Percentiles rank a stretch among this genome's conserved stretches.
Evolutionary conservation across 2,888 invertebrate genomes (phyloP).

Genomic region (Imbricaverruca yamaguchii): DNA sequence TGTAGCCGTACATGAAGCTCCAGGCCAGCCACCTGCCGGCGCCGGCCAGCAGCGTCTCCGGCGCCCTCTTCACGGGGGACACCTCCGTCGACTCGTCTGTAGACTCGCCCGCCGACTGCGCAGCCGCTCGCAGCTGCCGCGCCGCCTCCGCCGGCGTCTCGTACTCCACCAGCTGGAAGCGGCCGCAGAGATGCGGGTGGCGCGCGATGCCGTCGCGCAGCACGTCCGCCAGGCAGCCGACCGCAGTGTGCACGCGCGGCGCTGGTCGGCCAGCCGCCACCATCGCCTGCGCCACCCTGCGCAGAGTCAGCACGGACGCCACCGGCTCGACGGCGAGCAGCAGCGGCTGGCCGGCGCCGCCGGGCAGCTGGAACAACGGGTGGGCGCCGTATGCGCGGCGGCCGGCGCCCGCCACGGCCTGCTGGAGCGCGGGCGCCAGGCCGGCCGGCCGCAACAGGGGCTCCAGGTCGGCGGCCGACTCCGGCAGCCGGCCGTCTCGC

Average conservation of each 20-base stretch:
- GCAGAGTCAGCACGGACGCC: not conserved
- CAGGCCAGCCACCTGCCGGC: not conserved
- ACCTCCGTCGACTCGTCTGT: too few relatives aligned
- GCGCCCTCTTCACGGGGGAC: not conserved
- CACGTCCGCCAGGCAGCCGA: not conserved
- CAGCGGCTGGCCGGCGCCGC: not conserved
- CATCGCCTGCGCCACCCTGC: not conserved
- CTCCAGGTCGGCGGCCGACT: not conserved
- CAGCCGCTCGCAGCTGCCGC: not conserved
- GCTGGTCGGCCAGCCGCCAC: not conserved
- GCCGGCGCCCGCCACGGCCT: not conserved
- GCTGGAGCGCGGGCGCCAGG: not conserved
- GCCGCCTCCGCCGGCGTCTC: not conserved
- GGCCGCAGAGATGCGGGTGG: not conserved
- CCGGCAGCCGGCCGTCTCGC: not conserved
- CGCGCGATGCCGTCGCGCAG: not conserved
- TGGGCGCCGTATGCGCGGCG: not conserved
- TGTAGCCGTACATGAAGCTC: not conserved
- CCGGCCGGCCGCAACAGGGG: not conserved
- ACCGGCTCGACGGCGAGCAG: not conserved
- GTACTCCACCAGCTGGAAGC: not conserved
- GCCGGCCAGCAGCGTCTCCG: not conserved
- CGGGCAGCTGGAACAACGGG: not conserved
- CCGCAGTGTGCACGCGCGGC: not conserved
- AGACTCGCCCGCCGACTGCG: too few relatives aligned